phyloP scores from a whole-genome alignment of 1,140 invertebrate species.

The Calephelis virginiensis region DNA sequence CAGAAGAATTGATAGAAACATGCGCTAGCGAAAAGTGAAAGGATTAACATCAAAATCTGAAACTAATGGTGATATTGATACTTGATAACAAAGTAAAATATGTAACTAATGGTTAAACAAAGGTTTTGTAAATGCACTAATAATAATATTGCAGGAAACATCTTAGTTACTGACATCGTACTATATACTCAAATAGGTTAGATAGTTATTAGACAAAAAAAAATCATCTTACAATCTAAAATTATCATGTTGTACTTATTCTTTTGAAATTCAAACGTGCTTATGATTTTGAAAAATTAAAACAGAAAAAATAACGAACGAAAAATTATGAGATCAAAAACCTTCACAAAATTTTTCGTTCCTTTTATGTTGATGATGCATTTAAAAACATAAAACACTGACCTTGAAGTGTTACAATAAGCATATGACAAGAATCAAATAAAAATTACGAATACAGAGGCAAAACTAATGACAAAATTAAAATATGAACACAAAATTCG shows the following conservation, averaged over 20 bases:
- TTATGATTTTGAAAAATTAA: too few relatives aligned
- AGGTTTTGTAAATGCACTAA: conserved; percentile 3
- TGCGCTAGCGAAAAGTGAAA: conserved; percentile 14
- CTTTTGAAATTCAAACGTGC: too few relatives aligned
- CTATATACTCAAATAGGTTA: background rate
- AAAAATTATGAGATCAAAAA: too few relatives aligned
- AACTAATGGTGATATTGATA: background rate
- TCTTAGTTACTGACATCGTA: background rate
- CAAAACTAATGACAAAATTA: conserved; percentile 35
- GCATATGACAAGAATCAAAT: conserved; percentile 20
- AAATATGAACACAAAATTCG: conserved; percentile 42
- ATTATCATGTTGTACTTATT: background rate
- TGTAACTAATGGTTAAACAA: conserved; percentile 10
- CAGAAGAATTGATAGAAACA: conserved; percentile 23
- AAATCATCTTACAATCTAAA: background rate
- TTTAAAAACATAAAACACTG: conserved; percentile 18
- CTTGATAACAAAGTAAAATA: background rate
- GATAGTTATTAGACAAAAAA: background rate
- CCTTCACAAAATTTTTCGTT: too few relatives aligned
- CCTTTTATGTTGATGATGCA: background rate
- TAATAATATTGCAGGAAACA: background rate
- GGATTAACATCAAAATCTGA: conserved; percentile 6
- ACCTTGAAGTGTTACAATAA: conserved; percentile 20
- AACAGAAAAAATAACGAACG: too few relatives aligned
- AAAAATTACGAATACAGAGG: conserved; percentile 19